Evolutionary conservation across 2,888 invertebrate species (phyloP), one percentile per base, ranked within the genome.

Genomic region (Linnaemya vulpina): DNA sequence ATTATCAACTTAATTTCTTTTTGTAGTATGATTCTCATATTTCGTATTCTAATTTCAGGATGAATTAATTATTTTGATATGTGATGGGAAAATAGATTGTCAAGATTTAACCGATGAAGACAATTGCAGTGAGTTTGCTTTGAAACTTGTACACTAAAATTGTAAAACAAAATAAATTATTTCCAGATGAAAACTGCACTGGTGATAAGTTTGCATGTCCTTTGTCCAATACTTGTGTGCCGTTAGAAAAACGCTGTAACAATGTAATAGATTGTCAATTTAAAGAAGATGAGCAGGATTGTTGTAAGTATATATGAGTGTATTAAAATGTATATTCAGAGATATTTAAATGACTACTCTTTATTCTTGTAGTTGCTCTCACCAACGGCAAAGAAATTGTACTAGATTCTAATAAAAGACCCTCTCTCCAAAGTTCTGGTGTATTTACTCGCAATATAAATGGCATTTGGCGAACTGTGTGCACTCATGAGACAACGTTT

Each of bases 201-300:
- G 90, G 92, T 20, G 91, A 93, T 40, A 93, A 95, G 88, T 96
- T 94, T 89, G 92, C 94, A 15, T 97, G 97, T 88, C 93, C 93
- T 55, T 90, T 93, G 71, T 96, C 95, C 89, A 93, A 94, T 89
- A 92, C 91, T 40, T 97, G 97, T 89, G 92, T 97, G 77, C 93
- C 94, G 0, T 89, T 91, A 11, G 90, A 92, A 53, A 93, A 94
- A 86, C 94, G 94, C 20, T 97, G 97, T 89, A 94, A 97, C 91
- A 94, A 94, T 38, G 91, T 89, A 60, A 88, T 92, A 1, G 95
- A 97, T 87, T 97, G 97, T 90, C 93, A 93, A 20, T 92, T 94
- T 86, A 94, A 94, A 35, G 97, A 97, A 92, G 97, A 97, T 89
- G 97, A 97, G 93, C 89, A 94, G 70, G 95, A 96, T 90, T 97